Base-by-base conservation (phyloP, 2,797 vertebrate species). In the Hoplostethus mediterraneus region DNA sequence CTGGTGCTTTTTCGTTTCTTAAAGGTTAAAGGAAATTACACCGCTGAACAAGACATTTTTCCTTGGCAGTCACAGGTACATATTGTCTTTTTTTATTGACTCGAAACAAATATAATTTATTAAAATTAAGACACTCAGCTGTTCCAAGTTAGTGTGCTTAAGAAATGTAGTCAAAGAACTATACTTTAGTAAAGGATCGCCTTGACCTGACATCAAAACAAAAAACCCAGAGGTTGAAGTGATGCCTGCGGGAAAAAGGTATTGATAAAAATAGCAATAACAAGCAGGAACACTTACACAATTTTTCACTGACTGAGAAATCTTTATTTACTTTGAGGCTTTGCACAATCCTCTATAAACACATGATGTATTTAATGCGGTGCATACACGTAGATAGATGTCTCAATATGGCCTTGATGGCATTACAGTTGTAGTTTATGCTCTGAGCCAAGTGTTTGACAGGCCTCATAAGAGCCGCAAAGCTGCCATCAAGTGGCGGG, bases 401-500 rank as follows among this genome's bases (percentile, higher is more conserved):
- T 25, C 25, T 64, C 33, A 54, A 3, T 30, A 3, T 48, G 10
- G 17, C 51, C 45, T 55, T 52, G 2, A 28, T 44, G 7, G 21
- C 13, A 30, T 49, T 30, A 2, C 16, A 30, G 48, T 17, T 55
- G n/a, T 25, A 3, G n/a, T 45, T 66, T 5, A 30, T 1, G 2
- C 11, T 38, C 4, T 1, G 2, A 6, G 52, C 25, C 7, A 52
- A 21, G 16, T 2, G 0, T 6, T 44, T 5, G 33, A 21, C 33
- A 9, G 54, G 30, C 63, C 54, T 58, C 51, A 73, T 28, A 68
- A 69, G 13, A 80, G 71, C 70, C 6, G 48, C 80, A 89, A 87
- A 82, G 82, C 82, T 91, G 87, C 89, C 90, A 91, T 75, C 91
- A 79, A 85, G 85, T 87, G 92, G 85, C 2, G 0, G 0, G 25